Evolutionary conservation across 2,888 invertebrate species (phyloP), one percentile per base, ranked within the genome.

Genomic region (Mesoligia furuncula): DNA sequence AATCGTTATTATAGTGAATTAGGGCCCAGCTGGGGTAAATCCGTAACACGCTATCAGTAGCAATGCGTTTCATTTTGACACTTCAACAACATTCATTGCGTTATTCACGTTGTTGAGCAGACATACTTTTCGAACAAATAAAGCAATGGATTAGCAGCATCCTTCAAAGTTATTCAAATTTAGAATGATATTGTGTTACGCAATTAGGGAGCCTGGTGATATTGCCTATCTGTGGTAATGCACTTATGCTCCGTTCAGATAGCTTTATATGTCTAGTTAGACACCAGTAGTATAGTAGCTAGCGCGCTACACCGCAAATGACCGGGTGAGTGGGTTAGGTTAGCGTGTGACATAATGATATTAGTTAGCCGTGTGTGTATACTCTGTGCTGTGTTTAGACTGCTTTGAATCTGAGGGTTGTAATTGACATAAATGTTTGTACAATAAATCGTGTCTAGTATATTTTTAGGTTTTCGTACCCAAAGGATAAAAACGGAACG

Each of bases 261-360:
- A 27, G 27, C 13, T 36, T 39, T 20, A 24, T 59, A 73, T 57
- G 64, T 61, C 71, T 45, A 78, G 69, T 66, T 62, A 62, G 17
- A 42, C 13, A 11, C n/a, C 20, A 66, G 69, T 73, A 75, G 39
- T 54, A 71, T 57, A 51, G 24, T 71, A 71, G 71, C 51, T 48
- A 62, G 54, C 42, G 59, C n/a, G 15, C 48, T 68, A 76, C 65
- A 66, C 66, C 42, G 59, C 72, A 73, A 80, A 66, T 80, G 72
- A 84, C 76, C 57, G 65, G 64, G 71, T 75, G 80, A 83, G 72
- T 84, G 65, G 80, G 80, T 72, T 80, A 78, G 69, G 66, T 67
- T 68, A 42, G 65, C 57, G 27, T 36, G 68, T 83, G 65, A 83
- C 69, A 80, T 83, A 83, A 83, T 80, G n/a, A 54, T 84, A 84